Evolutionary conservation across 2,797 vertebrate species (phyloP).

Genomic region (Lutjanus campechanus): DNA sequence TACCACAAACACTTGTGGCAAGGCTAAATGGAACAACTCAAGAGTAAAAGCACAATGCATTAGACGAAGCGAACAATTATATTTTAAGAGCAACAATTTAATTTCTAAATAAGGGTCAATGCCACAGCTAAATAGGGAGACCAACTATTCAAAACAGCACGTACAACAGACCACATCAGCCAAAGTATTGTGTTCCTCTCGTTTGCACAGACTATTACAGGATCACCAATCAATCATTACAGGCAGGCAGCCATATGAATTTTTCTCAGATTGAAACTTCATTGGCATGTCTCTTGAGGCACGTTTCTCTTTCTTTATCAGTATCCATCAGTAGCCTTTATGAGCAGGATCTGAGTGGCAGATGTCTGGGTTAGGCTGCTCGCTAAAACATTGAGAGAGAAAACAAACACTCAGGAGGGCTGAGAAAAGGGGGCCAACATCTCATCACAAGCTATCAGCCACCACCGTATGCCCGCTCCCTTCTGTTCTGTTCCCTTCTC

Average conservation of each 20-base stretch:
- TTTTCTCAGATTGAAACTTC: not conserved
- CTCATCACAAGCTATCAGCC: conserved; percentile 64
- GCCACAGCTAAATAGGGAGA: conserved; percentile 21
- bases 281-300: not conserved
- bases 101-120: conserved; percentile 46
- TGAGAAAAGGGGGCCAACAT: conserved; percentile 61
- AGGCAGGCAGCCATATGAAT: not conserved
- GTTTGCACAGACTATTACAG: not conserved
- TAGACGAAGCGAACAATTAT: conserved; percentile 18
- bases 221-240: not conserved
- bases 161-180: conserved; percentile 23
- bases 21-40: conserved; percentile 25
- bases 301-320: conserved; percentile 12
- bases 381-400: conserved; percentile 69
- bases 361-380: conserved; percentile 62
- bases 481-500: conserved; percentile 66
- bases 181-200: not conserved
- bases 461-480: conserved; percentile 64
- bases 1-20: conserved; percentile 23
- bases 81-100: conserved; percentile 17
- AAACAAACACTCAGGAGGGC: conserved; percentile 73
- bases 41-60: conserved; percentile 40
- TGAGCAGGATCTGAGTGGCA: conserved; percentile 49
- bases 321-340: not conserved
- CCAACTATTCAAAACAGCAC: conserved; percentile 9